Percentiles rank a stretch among this genome's conserved stretches.
Conservation (phyloP, 2,797 vertebrate genomes). For the Sternotherus odoratus region DNA sequence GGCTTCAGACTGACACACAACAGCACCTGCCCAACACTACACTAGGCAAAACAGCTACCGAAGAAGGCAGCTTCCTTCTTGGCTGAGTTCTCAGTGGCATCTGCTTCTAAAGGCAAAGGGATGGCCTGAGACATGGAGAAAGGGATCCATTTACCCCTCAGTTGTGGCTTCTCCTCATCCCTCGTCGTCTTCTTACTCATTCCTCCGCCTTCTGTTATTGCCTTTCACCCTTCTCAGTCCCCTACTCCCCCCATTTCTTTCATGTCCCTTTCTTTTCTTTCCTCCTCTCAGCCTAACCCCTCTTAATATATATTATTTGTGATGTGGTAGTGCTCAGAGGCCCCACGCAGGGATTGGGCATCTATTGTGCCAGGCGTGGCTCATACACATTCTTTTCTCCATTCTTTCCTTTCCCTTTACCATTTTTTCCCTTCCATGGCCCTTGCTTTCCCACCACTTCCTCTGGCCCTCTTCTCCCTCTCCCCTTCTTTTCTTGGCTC, state of each 20-base stretch:
- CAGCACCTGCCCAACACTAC: background rate
- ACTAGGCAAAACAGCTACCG: background rate
- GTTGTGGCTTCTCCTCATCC: background rate
- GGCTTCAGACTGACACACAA: background rate
- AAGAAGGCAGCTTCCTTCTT: background rate
- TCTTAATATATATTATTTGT: background rate
- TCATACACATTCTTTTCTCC: background rate
- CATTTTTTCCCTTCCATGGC: background rate
- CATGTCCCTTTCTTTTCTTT: background rate
- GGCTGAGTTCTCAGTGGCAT: background rate
- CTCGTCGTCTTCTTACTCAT: background rate
- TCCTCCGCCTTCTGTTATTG: background rate
- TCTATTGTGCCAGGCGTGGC: background rate
- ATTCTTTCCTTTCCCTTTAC: background rate
- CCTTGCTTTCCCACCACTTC: background rate
- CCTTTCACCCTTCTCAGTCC: background rate
- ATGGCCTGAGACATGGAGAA: background rate
- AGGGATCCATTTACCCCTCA: background rate
- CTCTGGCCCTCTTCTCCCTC: fast-evolving
- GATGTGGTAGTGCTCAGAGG: background rate
- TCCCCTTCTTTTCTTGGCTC: fast-evolving
- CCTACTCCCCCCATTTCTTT: background rate
- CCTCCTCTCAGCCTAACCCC: background rate
- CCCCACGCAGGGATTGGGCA: background rate
- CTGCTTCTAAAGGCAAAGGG: background rate